Base-by-base conservation (phyloP, 2,113 vertebrate species). In the Halcyon senegalensis region DNA sequence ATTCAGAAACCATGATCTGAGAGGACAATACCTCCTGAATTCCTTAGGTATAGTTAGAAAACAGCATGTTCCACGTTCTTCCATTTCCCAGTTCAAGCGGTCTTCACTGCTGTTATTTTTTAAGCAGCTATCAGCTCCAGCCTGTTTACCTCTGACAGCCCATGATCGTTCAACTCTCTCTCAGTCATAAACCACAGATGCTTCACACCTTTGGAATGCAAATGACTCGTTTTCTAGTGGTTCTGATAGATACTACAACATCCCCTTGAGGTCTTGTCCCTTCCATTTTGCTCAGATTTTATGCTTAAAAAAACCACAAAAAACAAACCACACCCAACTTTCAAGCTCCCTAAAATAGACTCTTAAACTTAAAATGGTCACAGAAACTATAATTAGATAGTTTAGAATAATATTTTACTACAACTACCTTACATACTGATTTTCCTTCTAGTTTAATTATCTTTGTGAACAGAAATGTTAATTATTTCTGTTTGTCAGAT, bases 111-210 rank as follows among this genome's bases (percentile, higher is more conserved):
- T 17, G 25, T 9, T 48, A 43, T 13, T 62, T 56, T 84, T 56
- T 62, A n/a, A 60, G 68, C 18, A 48, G 44, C 16, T 53, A 69
- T 41, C 50, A 84, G 19, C 44, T 90, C 48, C 73, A 91, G 39
- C 28, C 39, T 91, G 12, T 59, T 43, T 75, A 66, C 27, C 44
- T 67, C 37, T 84, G 46, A 60, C 35, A 72, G 62, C 14, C 69
- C 66, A 19, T 24, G 39, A 75, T 74, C 80, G 43, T 81, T 51
- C 60, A 92, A 0, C 43, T 43, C 55, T 75, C 39, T 43, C 55
- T 75, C 68, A 87, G 64, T 62, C 60, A 68, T n/a, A 92, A 95
- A 84, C 16, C 68, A 67, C 76, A 80, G 88, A 89, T 90, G 64
- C 62, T 84, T 48, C 81, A 39, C 43, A 60, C 20, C 8, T 33